Conservation (phyloP, 2,113 vertebrate genomes). For the Galeopterus variegatus region DNA sequence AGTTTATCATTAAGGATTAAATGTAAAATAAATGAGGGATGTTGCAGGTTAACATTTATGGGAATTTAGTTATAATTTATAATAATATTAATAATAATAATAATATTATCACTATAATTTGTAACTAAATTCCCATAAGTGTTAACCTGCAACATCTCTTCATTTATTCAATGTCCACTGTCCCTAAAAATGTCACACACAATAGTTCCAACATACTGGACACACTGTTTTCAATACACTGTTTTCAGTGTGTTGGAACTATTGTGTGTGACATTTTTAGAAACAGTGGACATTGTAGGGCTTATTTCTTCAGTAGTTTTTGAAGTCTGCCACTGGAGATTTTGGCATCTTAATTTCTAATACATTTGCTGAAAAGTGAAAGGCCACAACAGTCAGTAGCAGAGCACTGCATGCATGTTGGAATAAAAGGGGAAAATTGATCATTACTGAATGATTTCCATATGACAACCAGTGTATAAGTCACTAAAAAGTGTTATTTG, state of each 20-base stretch:
- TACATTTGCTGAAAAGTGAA: background rate
- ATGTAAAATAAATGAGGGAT: background rate
- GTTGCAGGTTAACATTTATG: background rate
- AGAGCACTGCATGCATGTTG: rapidly evolving
- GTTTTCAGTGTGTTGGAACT: background rate
- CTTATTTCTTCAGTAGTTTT: background rate
- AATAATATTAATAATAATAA: too few relatives aligned
- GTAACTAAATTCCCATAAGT: too few relatives aligned
- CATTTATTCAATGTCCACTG: too few relatives aligned
- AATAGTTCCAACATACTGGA: too few relatives aligned
- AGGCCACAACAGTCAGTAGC: background rate
- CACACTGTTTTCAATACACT: background rate
- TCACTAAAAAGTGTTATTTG: background rate
- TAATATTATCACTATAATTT: too few relatives aligned
- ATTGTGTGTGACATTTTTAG: background rate
- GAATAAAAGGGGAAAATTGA: background rate
- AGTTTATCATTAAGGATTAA: background rate
- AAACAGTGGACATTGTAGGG: background rate
- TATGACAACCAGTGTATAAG: background rate
- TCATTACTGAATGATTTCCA: background rate
- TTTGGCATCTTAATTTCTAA: background rate
- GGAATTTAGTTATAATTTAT: background rate
- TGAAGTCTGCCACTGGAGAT: background rate
- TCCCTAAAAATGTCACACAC: too few relatives aligned
- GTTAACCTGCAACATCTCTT: too few relatives aligned